These are phyloP conservation scores for Tadarida brasiliensis DNA, from an alignment of 2,797 vertebrate species.

Conservation along the genomic window DNA sequence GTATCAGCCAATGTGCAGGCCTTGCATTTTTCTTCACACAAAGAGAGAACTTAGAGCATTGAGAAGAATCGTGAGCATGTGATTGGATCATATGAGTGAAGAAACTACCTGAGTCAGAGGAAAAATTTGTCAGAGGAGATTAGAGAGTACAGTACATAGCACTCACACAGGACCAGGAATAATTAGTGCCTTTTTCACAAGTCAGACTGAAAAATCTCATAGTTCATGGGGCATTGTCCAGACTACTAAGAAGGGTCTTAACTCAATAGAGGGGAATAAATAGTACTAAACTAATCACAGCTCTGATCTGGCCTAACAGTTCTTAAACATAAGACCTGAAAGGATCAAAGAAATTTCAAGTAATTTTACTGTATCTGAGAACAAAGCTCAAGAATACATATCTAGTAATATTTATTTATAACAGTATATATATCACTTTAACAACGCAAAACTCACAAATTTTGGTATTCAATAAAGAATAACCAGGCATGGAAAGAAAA, in stretches of 20 bases:
- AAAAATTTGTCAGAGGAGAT: neutral
- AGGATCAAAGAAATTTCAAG: neutral
- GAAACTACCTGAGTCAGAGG: too few relatives aligned
- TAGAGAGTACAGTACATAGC: neutral
- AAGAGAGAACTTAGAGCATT: neutral
- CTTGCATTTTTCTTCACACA: neutral
- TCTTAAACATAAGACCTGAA: neutral
- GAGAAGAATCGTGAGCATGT: neutral
- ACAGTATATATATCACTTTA: neutral
- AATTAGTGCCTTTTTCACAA: neutral
- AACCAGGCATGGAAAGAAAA: neutral
- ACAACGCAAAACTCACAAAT: neutral
- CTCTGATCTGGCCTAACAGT: neutral
- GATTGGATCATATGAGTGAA: neutral
- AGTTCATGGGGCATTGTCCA: neutral
- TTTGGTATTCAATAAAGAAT: neutral
- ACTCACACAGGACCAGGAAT: neutral
- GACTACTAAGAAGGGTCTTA: neutral
- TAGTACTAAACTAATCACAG: neutral
- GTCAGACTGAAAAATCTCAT: neutral
- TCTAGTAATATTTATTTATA: neutral
- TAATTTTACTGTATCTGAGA: neutral
- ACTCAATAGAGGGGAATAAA: neutral
- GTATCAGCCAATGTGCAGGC: neutral
- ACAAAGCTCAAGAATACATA: neutral